These are phyloP conservation scores for Polydrusus cervinus DNA, from an alignment of 2,888 invertebrate species.

Conservation along the genomic window DNA sequence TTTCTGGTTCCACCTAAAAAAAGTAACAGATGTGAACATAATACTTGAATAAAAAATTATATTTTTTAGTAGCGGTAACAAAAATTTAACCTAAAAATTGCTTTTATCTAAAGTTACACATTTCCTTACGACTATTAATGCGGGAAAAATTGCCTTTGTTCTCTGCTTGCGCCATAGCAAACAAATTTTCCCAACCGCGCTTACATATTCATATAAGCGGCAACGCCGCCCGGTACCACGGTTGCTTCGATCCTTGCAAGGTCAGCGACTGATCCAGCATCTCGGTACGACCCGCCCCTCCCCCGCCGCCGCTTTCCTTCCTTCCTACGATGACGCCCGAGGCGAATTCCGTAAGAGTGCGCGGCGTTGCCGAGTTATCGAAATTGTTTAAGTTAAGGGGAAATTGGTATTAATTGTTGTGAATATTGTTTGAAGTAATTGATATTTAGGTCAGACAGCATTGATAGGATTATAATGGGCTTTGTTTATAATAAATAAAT, in stretches of 20 bases:
- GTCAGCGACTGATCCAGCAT: slow-evolving; percentile 71
- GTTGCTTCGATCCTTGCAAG: slow-evolving; percentile 67
- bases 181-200: neutral
- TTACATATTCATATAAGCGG: neutral
- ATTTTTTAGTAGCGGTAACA: no score
- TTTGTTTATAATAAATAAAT: no score
- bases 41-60: no score
- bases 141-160: no score
- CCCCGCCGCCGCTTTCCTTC: slow-evolving; percentile 66
- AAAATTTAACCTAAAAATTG: no score
- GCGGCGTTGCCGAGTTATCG: slow-evolving; percentile 25
- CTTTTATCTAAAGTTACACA: no score
- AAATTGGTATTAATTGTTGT: neutral
- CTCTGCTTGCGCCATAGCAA: no score
- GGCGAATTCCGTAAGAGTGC: slow-evolving; percentile 50
- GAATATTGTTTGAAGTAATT: neutral
- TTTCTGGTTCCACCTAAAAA: no score
- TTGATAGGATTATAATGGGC: no score
- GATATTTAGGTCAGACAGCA: no score
- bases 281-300: slow-evolving; percentile 58
- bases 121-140: no score
- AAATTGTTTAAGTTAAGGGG: neutral
- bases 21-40: no score
- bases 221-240: slow-evolving; percentile 31
- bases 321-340: slow-evolving; percentile 64